phyloP scores from a whole-genome alignment of 2,113 vertebrate species.

The Psophia crepitans region DNA sequence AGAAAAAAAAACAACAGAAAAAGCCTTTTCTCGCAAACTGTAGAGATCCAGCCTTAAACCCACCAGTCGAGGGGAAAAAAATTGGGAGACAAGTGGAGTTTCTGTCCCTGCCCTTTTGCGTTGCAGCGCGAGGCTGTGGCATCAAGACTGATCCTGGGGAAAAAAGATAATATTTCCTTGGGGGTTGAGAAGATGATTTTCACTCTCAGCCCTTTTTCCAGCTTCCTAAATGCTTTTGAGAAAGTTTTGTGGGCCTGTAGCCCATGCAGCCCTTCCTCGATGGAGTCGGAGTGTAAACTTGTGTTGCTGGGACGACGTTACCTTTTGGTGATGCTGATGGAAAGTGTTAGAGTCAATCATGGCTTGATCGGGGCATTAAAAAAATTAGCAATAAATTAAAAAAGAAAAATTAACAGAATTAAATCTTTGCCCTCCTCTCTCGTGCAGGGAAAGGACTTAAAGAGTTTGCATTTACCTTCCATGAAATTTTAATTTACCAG shows the following conservation, averaged over 20 bases:
- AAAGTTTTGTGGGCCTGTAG: neutral
- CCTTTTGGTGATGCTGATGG: accelerated
- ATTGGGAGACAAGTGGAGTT: neutral
- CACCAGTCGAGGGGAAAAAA: neutral
- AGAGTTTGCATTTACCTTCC: neutral
- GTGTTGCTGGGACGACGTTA: neutral
- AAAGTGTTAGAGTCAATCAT: neutral
- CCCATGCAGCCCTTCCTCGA: accelerated
- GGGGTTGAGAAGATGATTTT: neutral
- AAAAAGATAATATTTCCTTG: neutral
- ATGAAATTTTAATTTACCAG: neutral
- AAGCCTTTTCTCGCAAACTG: accelerated
- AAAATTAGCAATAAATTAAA: neutral
- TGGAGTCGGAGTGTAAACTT: neutral
- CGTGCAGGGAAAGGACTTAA: neutral
- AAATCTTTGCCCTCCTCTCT: neutral
- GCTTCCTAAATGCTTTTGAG: neutral
- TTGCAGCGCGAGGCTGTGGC: accelerated
- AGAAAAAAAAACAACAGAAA: neutral
- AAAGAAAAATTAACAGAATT: neutral
- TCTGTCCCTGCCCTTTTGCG: neutral
- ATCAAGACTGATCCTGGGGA: neutral
- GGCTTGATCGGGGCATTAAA: neutral
- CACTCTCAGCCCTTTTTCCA: neutral
- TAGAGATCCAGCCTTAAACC: neutral